A percentile compares a stretch with the other conserved stretches of the same genome.
These are phyloP conservation scores for Cloeon dipterum DNA, from an alignment of 2,888 invertebrate genomes.

Conservation along the genomic window DNA sequence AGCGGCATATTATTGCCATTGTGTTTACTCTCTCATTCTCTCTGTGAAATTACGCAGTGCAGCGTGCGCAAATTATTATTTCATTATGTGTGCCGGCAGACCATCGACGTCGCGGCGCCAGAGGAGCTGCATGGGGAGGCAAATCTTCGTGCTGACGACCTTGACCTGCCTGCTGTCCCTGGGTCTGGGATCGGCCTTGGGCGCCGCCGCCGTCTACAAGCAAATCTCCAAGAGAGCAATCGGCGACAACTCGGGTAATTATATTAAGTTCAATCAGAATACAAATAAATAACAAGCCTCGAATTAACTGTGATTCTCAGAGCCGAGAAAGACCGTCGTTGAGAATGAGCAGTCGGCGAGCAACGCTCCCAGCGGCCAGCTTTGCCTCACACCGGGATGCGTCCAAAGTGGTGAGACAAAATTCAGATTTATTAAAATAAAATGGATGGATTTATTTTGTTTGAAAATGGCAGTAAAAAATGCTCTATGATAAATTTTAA, in stretches of 20 bases:
- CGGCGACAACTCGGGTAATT: not conserved
- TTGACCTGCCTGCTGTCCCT: conserved; percentile 33
- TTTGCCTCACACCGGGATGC: conserved; percentile 57
- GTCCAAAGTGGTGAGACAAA: conserved; percentile 39
- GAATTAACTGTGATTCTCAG: too few relatives aligned
- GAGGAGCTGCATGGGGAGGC: conserved; percentile 45
- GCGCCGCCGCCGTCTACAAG: conserved; percentile 15
- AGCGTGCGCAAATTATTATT: too few relatives aligned
- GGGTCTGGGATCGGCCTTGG: conserved; percentile 35
- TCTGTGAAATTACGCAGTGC: too few relatives aligned
- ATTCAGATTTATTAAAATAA: too few relatives aligned
- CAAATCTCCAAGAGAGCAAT: not conserved
- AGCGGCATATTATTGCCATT: too few relatives aligned
- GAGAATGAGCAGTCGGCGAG: conserved; percentile 10
- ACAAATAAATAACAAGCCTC: too few relatives aligned
- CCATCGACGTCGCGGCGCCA: conserved; percentile 66
- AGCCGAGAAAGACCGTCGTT: not conserved
- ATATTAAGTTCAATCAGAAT: too few relatives aligned
- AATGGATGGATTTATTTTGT: too few relatives aligned
- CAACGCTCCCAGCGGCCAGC: conserved; percentile 15
- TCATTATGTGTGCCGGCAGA: too few relatives aligned
- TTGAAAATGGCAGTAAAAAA: too few relatives aligned
- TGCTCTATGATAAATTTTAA: too few relatives aligned
- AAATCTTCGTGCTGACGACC: conserved; percentile 32
- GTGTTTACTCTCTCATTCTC: too few relatives aligned